phyloP scores from a whole-genome alignment of 2,888 invertebrate species.

The Nematopogon swammerdamellus region DNA sequence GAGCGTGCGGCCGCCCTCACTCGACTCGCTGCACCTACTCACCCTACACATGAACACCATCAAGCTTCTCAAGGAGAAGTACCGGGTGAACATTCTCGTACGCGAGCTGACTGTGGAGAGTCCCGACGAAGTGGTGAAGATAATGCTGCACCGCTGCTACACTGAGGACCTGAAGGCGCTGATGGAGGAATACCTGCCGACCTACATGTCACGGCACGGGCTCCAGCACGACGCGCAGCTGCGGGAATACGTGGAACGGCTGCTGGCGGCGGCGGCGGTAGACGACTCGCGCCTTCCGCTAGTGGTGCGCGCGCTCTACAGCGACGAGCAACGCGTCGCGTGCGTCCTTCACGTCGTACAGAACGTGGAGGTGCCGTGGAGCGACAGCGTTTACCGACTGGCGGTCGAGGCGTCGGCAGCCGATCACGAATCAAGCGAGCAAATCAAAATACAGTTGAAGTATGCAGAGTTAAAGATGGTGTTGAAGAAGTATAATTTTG shows the following conservation, averaged over 20 bases:
- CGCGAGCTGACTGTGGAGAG: conserved; percentile 38
- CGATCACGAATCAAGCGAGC: conserved; percentile 30
- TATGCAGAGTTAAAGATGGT: conserved; percentile 44
- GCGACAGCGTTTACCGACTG: conserved; percentile 25
- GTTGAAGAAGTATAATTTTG: conserved; percentile 45
- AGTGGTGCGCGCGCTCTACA: conserved; percentile 17
- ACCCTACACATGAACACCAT: conserved; percentile 38
- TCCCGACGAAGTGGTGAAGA: conserved; percentile 38
- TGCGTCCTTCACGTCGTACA: conserved; percentile 41
- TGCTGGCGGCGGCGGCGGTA: conserved; percentile 32
- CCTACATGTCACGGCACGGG: conserved; percentile 32
- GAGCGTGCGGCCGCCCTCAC: conserved; percentile 34
- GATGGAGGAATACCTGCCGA: conserved; percentile 37
- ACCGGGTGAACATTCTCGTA: conserved; percentile 42
- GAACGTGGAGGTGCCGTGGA: conserved; percentile 46
- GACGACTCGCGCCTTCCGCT: conserved; percentile 37
- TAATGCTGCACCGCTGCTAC: conserved; percentile 48
- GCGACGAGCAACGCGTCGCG: conserved; percentile 16
- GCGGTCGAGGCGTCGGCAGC: conserved; percentile 32
- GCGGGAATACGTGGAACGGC: conserved; percentile 36
- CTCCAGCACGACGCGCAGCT: conserved; percentile 44
- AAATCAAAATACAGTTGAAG: conserved; percentile 40
- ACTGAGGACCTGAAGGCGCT: conserved; percentile 43
- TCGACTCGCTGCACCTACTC: conserved; percentile 39
- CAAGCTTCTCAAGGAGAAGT: conserved; percentile 41